Conservation (phyloP, 2,797 vertebrate genomes). For the Ctenosaura bakeri region DNA sequence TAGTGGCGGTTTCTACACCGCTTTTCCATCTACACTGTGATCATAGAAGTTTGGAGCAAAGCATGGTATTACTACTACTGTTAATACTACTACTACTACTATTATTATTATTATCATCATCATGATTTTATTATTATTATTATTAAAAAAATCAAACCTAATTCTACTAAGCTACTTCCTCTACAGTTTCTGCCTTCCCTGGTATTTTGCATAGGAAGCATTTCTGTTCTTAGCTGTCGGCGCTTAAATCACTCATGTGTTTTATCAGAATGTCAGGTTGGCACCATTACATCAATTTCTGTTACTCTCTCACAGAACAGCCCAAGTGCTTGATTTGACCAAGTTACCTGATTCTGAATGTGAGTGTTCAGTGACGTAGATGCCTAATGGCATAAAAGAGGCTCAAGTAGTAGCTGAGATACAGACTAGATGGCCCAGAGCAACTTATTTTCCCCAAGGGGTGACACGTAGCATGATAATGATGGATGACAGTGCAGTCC, state of each 20-base stretch:
- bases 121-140: no score
- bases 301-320: constrained; percentile 29
- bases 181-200: background rate
- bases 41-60: background rate
- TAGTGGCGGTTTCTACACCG: background rate
- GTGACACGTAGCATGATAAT: background rate
- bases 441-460: background rate
- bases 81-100: no score
- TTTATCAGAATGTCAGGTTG: constrained; percentile 15
- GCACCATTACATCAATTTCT: constrained; percentile 24
- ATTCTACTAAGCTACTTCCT: background rate
- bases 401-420: background rate
- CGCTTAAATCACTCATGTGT: constrained; percentile 3
- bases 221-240: background rate
- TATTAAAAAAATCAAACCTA: background rate
- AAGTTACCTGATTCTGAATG: constrained; percentile 12
- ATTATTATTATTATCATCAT: no score
- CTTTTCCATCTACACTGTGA: background rate
- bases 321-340: background rate
- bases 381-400: background rate
- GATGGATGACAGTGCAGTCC: constrained; percentile 45
- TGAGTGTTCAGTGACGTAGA: background rate
- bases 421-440: constrained; percentile 4
- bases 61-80: background rate
- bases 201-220: background rate